A percentile compares a stretch with the other conserved stretches of the same genome.
Conservation (phyloP, 2,888 invertebrate species). For the Eristalis arbustorum region DNA sequence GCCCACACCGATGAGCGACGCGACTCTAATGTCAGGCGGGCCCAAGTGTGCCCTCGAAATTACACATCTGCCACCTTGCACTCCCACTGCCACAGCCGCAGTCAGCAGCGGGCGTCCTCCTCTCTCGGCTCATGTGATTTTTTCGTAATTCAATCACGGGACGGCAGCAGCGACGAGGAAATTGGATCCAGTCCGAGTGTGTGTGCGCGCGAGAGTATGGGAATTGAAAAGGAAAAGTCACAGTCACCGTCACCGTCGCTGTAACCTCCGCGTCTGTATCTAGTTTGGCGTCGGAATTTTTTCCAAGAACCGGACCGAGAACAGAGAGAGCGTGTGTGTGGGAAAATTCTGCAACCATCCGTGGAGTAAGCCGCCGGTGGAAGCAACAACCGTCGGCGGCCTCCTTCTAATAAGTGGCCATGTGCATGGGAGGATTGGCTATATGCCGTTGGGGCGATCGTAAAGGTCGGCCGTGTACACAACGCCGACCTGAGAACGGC, state of each 20-base stretch:
- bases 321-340: constrained; percentile 26
- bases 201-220: neutral
- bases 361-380: neutral
- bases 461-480: constrained; percentile 37
- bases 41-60: constrained; percentile 4
- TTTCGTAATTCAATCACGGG: constrained; percentile 58
- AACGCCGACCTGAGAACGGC: neutral
- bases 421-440: neutral
- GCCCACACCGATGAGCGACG: neutral
- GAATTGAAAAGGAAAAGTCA: constrained; percentile 40
- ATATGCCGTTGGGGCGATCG: constrained; percentile 17
- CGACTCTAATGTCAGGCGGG: constrained; percentile 10
- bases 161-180: constrained; percentile 34
- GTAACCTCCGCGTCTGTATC: neutral
- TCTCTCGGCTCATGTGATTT: constrained; percentile 48
- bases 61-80: neutral
- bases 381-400: neutral
- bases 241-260: neutral
- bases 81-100: no score
- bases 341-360: constrained; percentile 37
- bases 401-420: constrained; percentile 46
- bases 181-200: constrained; percentile 30
- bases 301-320: constrained; percentile 26
- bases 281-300: constrained; percentile 29
- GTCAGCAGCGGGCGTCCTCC: neutral